Evolutionary conservation across 2,797 vertebrate genomes (phyloP), one percentile per base, ranked within the genome.

Genomic region (Salarias fasciatus): DNA sequence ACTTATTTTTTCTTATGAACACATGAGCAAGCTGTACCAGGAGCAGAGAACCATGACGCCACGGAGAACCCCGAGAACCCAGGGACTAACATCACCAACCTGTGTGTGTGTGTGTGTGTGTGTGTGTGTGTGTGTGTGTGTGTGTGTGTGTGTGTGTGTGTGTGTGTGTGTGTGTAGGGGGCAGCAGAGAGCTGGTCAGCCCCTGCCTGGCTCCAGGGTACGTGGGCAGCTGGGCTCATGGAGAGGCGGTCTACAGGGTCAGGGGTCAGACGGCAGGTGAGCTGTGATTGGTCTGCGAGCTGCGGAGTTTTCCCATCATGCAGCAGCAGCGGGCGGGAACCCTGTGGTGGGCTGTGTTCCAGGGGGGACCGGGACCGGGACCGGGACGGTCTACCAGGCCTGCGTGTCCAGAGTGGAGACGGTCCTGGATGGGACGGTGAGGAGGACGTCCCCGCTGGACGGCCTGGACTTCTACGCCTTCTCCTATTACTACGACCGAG

Each of bases 401-500:
- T 99, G 96, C 68, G 87, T 84, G 11, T 79, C 51, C 53, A 92
- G 92, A 69, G 94, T 99, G 66, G 88, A 92, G 10, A 93, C 95
- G 72, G 63, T 95, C 77, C 92, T 99, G n/a, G 92, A 78, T 50
- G 89, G 70, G 55, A 95, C 92, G 72, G 93, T 99, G 53, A 83
- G 85, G 24, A 91, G 74, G 65, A 89, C 82, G 2, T 79, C 86
- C 0, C 95, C 95, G 71, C 92, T 88, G 1, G 90, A 88, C 12
- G 69, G 91, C 10, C 45, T 94, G 65, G 92, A 95, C 41, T 96
- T 99, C 70, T 97, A 96, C 44, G 95, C 95, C 1, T 97, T 97
- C 80, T 96, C 96, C 37, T 99, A 94, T 85, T 98, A 98, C 83
- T 97, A 96, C 2, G 95, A 98, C 79, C 89, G 92, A 8, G 97